Evolutionary conservation across 2,113 vertebrate genomes (phyloP).

Genomic region (Colistium nudipinnis): DNA sequence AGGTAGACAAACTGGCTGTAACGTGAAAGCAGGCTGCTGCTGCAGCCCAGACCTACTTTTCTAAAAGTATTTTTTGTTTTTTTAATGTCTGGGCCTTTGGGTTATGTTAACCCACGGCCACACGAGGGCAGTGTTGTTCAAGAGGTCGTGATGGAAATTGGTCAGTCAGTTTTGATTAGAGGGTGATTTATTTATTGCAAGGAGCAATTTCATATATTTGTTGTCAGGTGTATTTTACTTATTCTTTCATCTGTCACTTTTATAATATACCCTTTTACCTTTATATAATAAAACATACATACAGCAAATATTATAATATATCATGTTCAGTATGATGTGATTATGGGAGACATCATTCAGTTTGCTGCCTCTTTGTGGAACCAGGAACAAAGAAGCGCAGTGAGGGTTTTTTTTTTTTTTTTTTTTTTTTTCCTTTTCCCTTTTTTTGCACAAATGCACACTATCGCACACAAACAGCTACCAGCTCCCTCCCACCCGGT

Average conservation of each 20-base stretch:
- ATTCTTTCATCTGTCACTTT: not conserved
- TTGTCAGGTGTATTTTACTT: not conserved
- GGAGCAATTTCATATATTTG: no score
- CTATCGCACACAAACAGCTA: constrained; percentile 9
- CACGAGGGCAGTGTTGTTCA: constrained; percentile 61
- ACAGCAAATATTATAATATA: not conserved
- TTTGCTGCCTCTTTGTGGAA: not conserved
- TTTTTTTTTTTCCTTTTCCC: not conserved
- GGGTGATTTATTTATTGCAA: constrained; percentile 2
- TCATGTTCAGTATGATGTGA: not conserved
- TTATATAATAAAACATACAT: not conserved
- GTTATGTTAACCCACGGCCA: constrained; percentile 32
- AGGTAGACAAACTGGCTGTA: constrained; percentile 24
- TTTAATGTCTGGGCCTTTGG: constrained; percentile 17
- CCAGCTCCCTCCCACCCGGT: constrained; percentile 30
- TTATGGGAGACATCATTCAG: not conserved
- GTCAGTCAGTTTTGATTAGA: no score
- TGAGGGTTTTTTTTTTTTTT: not conserved
- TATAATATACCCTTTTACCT: no score
- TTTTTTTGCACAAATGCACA: constrained; percentile 17
- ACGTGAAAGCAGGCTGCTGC: constrained; percentile 37
- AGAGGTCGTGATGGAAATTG: not conserved
- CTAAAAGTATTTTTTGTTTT: constrained; percentile 13
- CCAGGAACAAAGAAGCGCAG: not conserved
- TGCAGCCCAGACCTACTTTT: constrained; percentile 45